These are phyloP conservation scores for Sinelater perroti DNA, from an alignment of 2,888 invertebrate genomes.

Conservation along the genomic window DNA sequence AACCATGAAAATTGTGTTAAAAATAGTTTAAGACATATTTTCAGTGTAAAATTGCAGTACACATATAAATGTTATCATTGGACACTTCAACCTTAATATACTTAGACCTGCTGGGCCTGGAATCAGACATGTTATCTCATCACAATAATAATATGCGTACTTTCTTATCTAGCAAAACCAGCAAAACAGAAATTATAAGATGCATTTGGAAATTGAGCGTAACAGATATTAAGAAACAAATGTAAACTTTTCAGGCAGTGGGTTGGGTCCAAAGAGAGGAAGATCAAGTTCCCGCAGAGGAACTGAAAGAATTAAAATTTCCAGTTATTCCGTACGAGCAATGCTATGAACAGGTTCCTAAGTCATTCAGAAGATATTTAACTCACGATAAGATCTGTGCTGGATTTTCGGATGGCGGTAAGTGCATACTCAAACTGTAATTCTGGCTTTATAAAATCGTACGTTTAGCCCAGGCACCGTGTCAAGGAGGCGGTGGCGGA, in stretches of 20 bases:
- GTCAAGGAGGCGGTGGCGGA: conserved; percentile 62
- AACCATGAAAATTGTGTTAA: too few relatives aligned
- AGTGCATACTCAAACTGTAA: too few relatives aligned
- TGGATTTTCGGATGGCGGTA: conserved; percentile 35
- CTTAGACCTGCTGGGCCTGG: too few relatives aligned
- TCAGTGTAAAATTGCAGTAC: too few relatives aligned
- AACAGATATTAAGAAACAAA: too few relatives aligned
- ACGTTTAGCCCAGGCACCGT: conserved; percentile 56
- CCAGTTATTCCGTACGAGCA: conserved; percentile 38
- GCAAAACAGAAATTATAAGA: background rate
- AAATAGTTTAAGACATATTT: too few relatives aligned
- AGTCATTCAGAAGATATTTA: conserved; percentile 37
- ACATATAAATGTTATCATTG: too few relatives aligned
- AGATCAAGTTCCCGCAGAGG: conserved; percentile 44
- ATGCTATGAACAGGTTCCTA: conserved; percentile 39
- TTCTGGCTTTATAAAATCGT: background rate
- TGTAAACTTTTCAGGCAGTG: conserved; percentile 44
- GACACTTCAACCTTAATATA: too few relatives aligned
- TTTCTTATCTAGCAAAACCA: too few relatives aligned
- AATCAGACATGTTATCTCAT: too few relatives aligned
- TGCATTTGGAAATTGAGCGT: too few relatives aligned
- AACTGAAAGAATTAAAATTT: conserved; percentile 40
- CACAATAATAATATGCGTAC: too few relatives aligned
- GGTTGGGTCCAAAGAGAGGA: conserved; percentile 52
- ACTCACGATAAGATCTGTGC: conserved; percentile 54